These are phyloP conservation scores for Bombus impatiens DNA, from an alignment of 1,140 invertebrate genomes.

Conservation along the genomic window DNA sequence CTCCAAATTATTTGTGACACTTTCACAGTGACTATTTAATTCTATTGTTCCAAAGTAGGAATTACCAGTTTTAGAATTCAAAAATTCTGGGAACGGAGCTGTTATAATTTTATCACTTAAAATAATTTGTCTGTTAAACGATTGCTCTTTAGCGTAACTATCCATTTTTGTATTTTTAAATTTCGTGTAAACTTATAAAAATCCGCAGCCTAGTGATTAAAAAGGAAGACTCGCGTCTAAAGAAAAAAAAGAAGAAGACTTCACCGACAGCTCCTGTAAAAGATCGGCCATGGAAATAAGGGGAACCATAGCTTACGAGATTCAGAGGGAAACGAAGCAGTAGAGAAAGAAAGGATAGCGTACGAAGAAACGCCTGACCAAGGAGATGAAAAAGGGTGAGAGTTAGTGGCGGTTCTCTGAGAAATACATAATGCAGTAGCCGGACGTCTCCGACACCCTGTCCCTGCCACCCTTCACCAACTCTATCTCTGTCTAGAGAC, in stretches of 20 bases:
- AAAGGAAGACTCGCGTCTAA: slow-evolving; percentile 29
- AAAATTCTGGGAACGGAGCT: too few species aligned
- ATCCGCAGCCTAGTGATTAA: slow-evolving; percentile 45
- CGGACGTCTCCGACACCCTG: slow-evolving; percentile 81
- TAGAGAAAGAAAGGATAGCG: slow-evolving; percentile 43
- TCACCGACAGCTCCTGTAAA: slow-evolving; percentile 20
- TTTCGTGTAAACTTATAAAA: too few species aligned
- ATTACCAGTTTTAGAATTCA: too few species aligned
- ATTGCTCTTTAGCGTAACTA: too few species aligned
- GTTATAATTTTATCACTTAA: too few species aligned
- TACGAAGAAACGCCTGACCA: slow-evolving; percentile 41
- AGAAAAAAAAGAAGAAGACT: slow-evolving; percentile 41
- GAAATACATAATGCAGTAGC: slow-evolving; percentile 83
- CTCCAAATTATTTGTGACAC: too few species aligned
- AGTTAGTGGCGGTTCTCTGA: slow-evolving; percentile 71
- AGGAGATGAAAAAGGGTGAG: slow-evolving; percentile 57
- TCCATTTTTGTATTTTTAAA: too few species aligned
- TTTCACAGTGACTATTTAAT: too few species aligned
- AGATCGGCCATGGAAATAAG: slow-evolving; percentile 35
- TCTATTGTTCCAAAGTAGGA: too few species aligned
- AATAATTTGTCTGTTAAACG: too few species aligned
- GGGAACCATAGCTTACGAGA: neutral
- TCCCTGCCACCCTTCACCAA: slow-evolving; percentile 64
- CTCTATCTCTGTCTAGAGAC: slow-evolving; percentile 24
- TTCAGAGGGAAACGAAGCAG: neutral